Conservation (phyloP, 2,888 invertebrate species). For the Caenorhabditis sp. region DNA sequence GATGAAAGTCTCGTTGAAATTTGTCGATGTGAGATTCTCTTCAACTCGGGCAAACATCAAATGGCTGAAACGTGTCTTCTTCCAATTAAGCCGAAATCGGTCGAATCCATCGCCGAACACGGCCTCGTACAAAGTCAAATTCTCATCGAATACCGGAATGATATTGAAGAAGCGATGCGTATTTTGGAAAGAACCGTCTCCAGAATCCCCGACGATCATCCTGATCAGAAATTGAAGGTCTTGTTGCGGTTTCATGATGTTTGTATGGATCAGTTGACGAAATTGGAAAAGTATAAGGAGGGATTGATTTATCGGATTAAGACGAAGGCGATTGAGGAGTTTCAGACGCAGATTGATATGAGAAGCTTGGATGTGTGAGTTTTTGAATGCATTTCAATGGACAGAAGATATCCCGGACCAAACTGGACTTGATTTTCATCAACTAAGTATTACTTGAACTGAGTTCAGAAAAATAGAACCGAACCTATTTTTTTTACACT, state of each 20-base stretch:
- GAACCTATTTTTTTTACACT: too few species aligned
- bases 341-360: conserved; percentile 1
- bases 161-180: conserved; percentile 17
- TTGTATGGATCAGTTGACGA: conserved; percentile 23
- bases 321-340: conserved; percentile 11
- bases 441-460: too few species aligned
- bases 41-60: conserved; percentile 11
- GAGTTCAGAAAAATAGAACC: too few species aligned
- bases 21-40: conserved; percentile 9
- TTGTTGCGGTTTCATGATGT: conserved; percentile 19
- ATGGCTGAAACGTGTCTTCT: conserved; percentile 18
- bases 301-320: conserved; percentile 32
- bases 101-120: conserved; percentile 14
- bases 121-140: conserved; percentile 16
- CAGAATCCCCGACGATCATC: conserved; percentile 4
- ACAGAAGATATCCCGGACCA: too few species aligned
- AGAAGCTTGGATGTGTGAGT: not conserved
- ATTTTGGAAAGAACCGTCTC: conserved; percentile 4
- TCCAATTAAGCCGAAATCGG: conserved; percentile 1
- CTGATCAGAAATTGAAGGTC: conserved; percentile 14
- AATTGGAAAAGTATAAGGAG: conserved; percentile 34
- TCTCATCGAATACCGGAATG: conserved; percentile 22
- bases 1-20: conserved; percentile 22
- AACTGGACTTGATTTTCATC: too few species aligned
- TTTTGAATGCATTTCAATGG: too few species aligned